Base-by-base conservation (phyloP, 1,140 invertebrate genomes). In the Ceratosolen fusciceps region DNA sequence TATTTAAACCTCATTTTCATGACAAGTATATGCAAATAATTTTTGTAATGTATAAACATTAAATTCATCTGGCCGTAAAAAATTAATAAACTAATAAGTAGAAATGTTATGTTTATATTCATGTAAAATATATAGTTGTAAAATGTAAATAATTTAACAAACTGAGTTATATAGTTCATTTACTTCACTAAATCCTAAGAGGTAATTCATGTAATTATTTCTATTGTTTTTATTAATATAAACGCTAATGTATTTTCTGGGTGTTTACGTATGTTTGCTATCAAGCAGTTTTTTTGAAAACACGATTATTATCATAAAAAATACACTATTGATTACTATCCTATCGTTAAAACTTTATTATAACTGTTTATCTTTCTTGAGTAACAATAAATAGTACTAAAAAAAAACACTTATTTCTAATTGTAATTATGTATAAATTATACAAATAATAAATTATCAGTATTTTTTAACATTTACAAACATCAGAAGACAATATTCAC, bases 201-300 rank as follows among this genome's bases (percentile, higher is more conserved):
- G 24, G 26, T 39, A 47, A 75, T 60, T 56, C 26, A 65, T 56
- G 43, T 82, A 73, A 74, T 77, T 74, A 58, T 71, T 43, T 80
- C 37, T 77, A 74, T 79, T 73, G 26, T 65, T 37, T 54, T 78
- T 74, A 19, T 65, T 74, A 68, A 79, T 76, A 79, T 76, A 81
- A 81, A 52, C 79, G 62, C 73, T 73, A 62, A 80, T 74, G 60
- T 62, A 79, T 34, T 74, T 81, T 79, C 29, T 76, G 49, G 39
- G 12, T 47, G 52, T 49, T 71, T 4, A 77, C 62, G 29, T 37
- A 21, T 29, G 31, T 37, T 49, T 37, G 34, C 34, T 77, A 47
- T 77, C 47, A 10, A 58, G 58, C n/a, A 9, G n/a, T 37, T 47
- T 16, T 52, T n/a, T n/a, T n/a, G n/a, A n/a, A n/a, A 34, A 71